A percentile compares a stretch with the other conserved stretches of the same genome.
These are phyloP conservation scores for Heliconius eleuchia DNA, from an alignment of 1,140 invertebrate species.

Conservation along the genomic window DNA sequence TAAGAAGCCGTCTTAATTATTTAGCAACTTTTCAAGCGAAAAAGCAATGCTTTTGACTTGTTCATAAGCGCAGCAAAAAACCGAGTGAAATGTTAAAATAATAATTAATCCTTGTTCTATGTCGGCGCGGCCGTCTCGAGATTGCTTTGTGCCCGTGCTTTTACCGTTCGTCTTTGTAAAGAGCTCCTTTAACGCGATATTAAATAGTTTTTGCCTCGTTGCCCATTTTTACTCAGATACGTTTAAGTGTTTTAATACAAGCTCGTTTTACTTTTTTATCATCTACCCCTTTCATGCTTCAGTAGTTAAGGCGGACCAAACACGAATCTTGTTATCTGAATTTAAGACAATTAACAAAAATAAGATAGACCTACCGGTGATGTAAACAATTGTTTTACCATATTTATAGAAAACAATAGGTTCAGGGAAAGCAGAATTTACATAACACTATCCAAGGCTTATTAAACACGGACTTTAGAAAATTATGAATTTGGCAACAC, in stretches of 20 bases:
- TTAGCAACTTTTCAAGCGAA: slow-evolving; percentile 75
- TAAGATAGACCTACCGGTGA: not conserved
- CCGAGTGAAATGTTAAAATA: slow-evolving; percentile 75
- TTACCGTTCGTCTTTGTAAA: slow-evolving; percentile 65
- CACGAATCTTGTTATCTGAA: not conserved
- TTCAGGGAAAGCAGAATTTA: slow-evolving; percentile 46
- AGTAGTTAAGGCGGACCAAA: not conserved
- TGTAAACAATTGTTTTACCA: slow-evolving; percentile 23
- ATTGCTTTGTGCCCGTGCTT: slow-evolving; percentile 69
- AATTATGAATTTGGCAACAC: slow-evolving; percentile 57
- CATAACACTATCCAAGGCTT: slow-evolving; percentile 58
- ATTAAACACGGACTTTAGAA: slow-evolving; percentile 51
- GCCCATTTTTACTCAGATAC: slow-evolving; percentile 57
- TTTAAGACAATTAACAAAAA: slow-evolving; percentile 17
- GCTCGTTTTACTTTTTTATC: not conserved
- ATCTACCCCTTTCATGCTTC: not conserved
- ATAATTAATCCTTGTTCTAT: slow-evolving; percentile 77
- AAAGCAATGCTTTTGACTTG: slow-evolving; percentile 76
- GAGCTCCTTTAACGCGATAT: slow-evolving; percentile 69
- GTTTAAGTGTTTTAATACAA: slow-evolving; percentile 42
- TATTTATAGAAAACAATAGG: slow-evolving; percentile 22
- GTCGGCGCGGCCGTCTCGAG: slow-evolving; percentile 51
- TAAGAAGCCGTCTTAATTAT: slow-evolving; percentile 76
- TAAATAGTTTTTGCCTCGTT: slow-evolving; percentile 76
- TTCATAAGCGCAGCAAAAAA: slow-evolving; percentile 69